Evolutionary conservation across 2,888 invertebrate genomes (phyloP), one percentile per base, ranked within the genome.

Genomic region (Oxycera nigricornis): DNA sequence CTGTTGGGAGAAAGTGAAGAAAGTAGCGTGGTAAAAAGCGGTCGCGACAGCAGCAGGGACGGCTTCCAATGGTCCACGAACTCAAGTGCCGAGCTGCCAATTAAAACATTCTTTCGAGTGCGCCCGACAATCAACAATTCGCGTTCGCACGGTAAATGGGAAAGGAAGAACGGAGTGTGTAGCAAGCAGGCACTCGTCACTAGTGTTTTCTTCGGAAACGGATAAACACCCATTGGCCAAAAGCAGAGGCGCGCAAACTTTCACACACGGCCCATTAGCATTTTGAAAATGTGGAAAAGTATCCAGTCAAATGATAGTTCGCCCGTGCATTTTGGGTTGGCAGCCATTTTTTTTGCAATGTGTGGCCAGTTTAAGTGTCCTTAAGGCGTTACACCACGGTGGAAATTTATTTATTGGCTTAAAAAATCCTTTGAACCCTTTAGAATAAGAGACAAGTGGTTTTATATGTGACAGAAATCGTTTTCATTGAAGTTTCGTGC

Each of bases 1-100:
- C n/a, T 1, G 65, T 24, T 28, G n/a, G 30, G 65, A 65, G 65
- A 65, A 65, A 65, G 65, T 65, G 41, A 65, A 65, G 65, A 65
- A 65, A 65, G 65, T 65, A 17, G 65, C 31, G 39, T 65, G 24
- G 39, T 65, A 11, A 65, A 39, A 65, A 65, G 30, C 14, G 39
- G 61, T 26, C 39, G 30, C 41, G 28, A 20, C 61, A 17, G 14
- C 17, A 17, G 46, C 17, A 46, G 4, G 6, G 11, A 9, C 65
- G 24, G 30, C 26, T 28, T 39, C 65, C 41, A 22, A 24, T 65
- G 65, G 65, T 20, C 41, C 65, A 65, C 35, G 61, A 39, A 65
- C 1, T 55, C n/a, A 55, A 55, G 55, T 6, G 9, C 35, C 61
- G 11, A 30, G 22, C 24, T 24, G 9, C 31, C 20, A 31, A 62